Conservation (phyloP, 1,140 invertebrate genomes). For the Dendrolimus punctatus region DNA sequence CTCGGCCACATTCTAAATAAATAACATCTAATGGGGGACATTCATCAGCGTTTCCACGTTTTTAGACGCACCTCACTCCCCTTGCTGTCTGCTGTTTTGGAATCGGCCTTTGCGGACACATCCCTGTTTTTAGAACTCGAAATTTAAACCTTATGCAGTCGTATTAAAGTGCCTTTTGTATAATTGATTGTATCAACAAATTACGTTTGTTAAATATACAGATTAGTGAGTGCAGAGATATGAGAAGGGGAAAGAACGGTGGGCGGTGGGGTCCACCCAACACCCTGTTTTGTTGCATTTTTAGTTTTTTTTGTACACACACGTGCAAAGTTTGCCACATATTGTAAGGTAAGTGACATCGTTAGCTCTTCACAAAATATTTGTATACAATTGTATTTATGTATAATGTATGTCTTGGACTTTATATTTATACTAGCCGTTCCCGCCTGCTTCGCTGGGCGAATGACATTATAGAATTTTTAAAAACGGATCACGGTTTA, state of each 20-base stretch:
- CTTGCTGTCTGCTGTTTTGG: slow-evolving; percentile 50
- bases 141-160: slow-evolving; percentile 21
- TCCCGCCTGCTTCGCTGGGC: too few relatives aligned
- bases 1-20: slow-evolving; percentile 72
- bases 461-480: too few relatives aligned
- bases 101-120: slow-evolving; percentile 33
- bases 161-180: slow-evolving; percentile 21
- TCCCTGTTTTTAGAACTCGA: slow-evolving; percentile 4
- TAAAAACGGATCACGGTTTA: too few relatives aligned
- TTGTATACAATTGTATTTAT: too few relatives aligned
- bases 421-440: too few relatives aligned
- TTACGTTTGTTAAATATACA: slow-evolving; percentile 52
- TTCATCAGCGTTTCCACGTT: slow-evolving; percentile 71
- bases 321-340: slow-evolving; percentile 33
- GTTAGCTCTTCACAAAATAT: slow-evolving; percentile 3
- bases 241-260: slow-evolving; percentile 30
- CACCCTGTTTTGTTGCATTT: slow-evolving; percentile 45
- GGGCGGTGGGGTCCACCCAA: slow-evolving; percentile 45
- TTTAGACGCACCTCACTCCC: slow-evolving; percentile 55
- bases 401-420: too few relatives aligned
- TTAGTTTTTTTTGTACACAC: slow-evolving; percentile 59
- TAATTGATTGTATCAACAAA: slow-evolving; percentile 29
- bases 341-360: slow-evolving; percentile 38
- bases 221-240: slow-evolving; percentile 67
- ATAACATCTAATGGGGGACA: slow-evolving; percentile 73